Base-by-base conservation (phyloP, 2,888 invertebrate species). In the Scaptomyza polygonia region DNA sequence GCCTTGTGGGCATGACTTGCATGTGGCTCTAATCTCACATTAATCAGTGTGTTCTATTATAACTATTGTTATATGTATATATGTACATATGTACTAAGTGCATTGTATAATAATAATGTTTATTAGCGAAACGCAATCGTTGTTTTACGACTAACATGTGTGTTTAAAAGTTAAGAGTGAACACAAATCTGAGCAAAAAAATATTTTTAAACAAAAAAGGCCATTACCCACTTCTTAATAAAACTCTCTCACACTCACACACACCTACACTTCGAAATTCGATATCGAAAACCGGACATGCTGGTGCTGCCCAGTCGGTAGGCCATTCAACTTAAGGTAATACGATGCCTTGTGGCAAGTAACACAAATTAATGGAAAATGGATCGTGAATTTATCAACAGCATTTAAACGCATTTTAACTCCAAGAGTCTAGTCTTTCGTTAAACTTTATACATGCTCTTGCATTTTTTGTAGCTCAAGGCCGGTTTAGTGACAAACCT, bases 1-100 rank as follows among this genome's bases (percentile, higher is more conserved):
- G 59, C 68, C 55, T 56, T 61, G 69, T 72, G 58, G 54, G 77
- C 72, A 75, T 77, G 79, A 79, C 72, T 45, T 47, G 72, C 62
- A 16, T 18, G 7, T 27, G 5, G 12, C 30, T 39, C 16, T 59
- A 67, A 78, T 74, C 75, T 4, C 16, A 16, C 16, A 18, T 30
- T 12, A 16, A 14, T 36, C 14, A n/a, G 7, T 36, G 5, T 36
- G 34, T 36, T 36, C 34, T 36, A 14, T 8, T 36, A 36, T 36
- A 7, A 14, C 36, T n/a, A 36, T 36, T 36, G 14, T 3, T n/a
- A n/a, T 36, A 7, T 36, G 7, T 36, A n/a, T n/a, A n/a, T n/a
- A 6, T 14, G 36, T 36, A 4, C 21, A 21, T 21, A 7, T 39
- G 39, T 16, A 4, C n/a, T n/a, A n/a, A 9, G 39, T 39, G 5